A percentile compares a stretch with the other conserved stretches of the same genome.
phyloP scores from a whole-genome alignment of 2,113 vertebrate genomes.

The Tragelaphus strepsiceros region DNA sequence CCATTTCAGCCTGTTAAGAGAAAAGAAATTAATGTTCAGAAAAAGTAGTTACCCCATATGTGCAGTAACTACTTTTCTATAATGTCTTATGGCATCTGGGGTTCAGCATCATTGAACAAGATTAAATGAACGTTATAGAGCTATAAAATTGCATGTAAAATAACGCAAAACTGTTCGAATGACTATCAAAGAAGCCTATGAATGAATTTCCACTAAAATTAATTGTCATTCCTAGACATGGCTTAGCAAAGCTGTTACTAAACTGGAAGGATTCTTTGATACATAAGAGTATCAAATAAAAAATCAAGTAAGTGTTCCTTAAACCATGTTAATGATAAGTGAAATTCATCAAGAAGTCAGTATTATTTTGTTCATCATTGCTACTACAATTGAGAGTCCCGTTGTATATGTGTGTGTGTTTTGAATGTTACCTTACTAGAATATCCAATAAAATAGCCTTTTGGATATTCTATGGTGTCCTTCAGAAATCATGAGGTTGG shows the following conservation, averaged over 20 bases:
- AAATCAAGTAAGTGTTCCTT: constrained; percentile 17
- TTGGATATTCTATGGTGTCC: constrained; percentile 66
- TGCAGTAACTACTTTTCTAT: constrained; percentile 64
- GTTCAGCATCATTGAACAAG: constrained; percentile 71
- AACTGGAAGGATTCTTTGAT: constrained; percentile 43
- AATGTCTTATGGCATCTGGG: constrained; percentile 71
- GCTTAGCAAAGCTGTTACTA: constrained; percentile 63
- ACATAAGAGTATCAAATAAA: constrained; percentile 42
- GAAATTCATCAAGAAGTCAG: constrained; percentile 44
- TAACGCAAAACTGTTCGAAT: constrained; percentile 62
- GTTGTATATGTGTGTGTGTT: constrained; percentile 59
- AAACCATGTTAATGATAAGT: background rate
- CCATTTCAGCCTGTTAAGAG: constrained; percentile 59
- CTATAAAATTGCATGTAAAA: constrained; percentile 70
- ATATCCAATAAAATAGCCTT: constrained; percentile 53
- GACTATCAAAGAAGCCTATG: constrained; percentile 60
- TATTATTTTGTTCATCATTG: constrained; percentile 51
- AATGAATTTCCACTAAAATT: constrained; percentile 67
- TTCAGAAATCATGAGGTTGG: constrained; percentile 20
- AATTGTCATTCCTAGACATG: constrained; percentile 65
- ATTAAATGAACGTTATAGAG: constrained; percentile 66
- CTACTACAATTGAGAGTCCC: constrained; percentile 25
- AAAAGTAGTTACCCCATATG: constrained; percentile 67
- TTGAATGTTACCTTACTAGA: constrained; percentile 50
- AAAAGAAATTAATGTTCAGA: constrained; percentile 71